Evolutionary conservation across 2,113 vertebrate species (phyloP).

Genomic region (Todiramphus chloris): DNA sequence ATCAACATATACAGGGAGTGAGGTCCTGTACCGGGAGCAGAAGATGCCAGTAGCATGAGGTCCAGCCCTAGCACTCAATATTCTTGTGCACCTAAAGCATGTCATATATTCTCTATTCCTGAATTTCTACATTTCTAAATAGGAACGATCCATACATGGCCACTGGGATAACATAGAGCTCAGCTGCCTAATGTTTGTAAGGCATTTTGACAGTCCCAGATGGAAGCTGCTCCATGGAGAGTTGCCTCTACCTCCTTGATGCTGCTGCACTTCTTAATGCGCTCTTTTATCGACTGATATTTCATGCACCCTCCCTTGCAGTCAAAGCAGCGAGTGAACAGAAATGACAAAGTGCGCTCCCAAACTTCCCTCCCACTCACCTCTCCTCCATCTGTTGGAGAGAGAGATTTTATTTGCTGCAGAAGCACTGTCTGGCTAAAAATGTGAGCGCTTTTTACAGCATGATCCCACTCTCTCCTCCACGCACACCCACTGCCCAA

Average conservation of each 20-base stretch:
- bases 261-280: not conserved
- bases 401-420: slow-evolving; percentile 53
- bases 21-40: not conserved
- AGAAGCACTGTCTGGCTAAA: slow-evolving; percentile 61
- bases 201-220: not conserved
- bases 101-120: not conserved
- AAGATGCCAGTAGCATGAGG: not conserved
- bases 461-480: slow-evolving; percentile 59
- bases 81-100: not conserved
- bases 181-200: not conserved
- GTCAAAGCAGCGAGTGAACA: not conserved
- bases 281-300: not conserved
- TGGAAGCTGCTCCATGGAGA: not conserved
- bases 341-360: slow-evolving; percentile 38
- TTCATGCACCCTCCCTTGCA: slow-evolving; percentile 3
- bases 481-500: slow-evolving; percentile 61
- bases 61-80: not conserved
- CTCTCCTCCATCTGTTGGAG: slow-evolving; percentile 55
- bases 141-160: not conserved
- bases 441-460: slow-evolving; percentile 57
- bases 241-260: not conserved
- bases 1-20: not conserved
- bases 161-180: not conserved
- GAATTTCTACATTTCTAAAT: not conserved
- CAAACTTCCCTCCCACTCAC: slow-evolving; percentile 60